Base-by-base conservation (phyloP, 2,888 invertebrate genomes). In the Liposcelis brunnea region DNA sequence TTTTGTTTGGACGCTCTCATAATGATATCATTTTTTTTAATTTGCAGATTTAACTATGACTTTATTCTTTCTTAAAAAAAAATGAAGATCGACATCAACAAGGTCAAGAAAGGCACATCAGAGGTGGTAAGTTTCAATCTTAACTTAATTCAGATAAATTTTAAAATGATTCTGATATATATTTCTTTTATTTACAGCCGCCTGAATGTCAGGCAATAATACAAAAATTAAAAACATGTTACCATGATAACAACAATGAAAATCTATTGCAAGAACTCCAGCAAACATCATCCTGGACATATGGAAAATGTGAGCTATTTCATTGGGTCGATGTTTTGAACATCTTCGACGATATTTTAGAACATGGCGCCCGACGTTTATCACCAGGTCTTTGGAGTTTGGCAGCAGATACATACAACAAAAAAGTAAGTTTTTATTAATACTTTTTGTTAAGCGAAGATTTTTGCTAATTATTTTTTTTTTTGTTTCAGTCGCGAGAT, bases 251-350 rank as follows among this genome's bases (percentile, higher is more conserved):
- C 4, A 26, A 26, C 26, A 26, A 26, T 26, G 26, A 26, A 47
- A 76, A 77, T 56, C 65, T 86, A 48, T 62, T 78, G 2, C 68
- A 71, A 42, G 79, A 80, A 60, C 63, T 86, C 47, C 73, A 75
- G 49, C 74, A 74, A 52, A 75, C 86, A 50, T 80, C 79, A 54
- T 75, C 79, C 35, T 86, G 85, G 84, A 80, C 80, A 21, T 85
- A 78, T 62, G 85, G 84, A 44, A 86, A 86, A 69, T 86, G 84
- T 61, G 86, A 87, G 62, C 63, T 87, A 14, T 80, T 80, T 56
- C 83, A 86, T 61, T 87, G 86, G 86, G 80, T 83, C 50, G 81
- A 83, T 62, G 77, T 85, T 15, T 64, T 86, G 46, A 84, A 86
- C 62, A 70, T 77, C 36, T 78, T 77, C 56, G 80, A 80, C 59